Evolutionary conservation across 2,888 invertebrate genomes (phyloP), one percentile per base, ranked within the genome.

Genomic region (Megamerina dolium): DNA sequence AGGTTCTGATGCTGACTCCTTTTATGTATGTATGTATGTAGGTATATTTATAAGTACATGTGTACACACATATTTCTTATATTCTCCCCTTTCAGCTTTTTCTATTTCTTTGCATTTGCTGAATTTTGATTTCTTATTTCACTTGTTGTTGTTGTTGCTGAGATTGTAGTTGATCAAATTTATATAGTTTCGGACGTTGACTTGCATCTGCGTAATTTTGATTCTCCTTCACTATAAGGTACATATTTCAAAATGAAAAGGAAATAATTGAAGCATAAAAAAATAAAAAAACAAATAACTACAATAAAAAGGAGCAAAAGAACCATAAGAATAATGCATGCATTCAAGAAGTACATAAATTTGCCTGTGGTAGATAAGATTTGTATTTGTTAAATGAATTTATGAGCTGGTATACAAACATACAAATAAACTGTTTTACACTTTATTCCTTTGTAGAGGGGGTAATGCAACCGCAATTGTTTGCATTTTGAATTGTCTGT

Each of bases 131-230:
- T 23, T 23, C 23, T 23, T n/a, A n/a, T n/a, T 10, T 23, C 8
- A 10, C 6, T 23, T 23, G 10, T 23, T 10, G 23, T 6, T 23
- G 23, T 23, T 6, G 10, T 6, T 23, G 8, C 8, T 23, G 23
- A 6, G 8, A 23, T 8, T 23, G 23, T 10, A 23, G 23, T 23
- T 43, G 36, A 31, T 36, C 23, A 43, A 39, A 39, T 30, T 43
- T 48, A 44, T 48, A 33, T 30, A 32, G 30, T 41, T 48, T 62
- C 63, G 63, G 63, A 61, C 64, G 59, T 64, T 64, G 63, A 63
- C 64, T 59, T 58, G 62, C 64, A 64, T 64, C 64, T 64, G 64
- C 64, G 55, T 23, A 23, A 6, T 23, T 23, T n/a, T n/a, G n/a
- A n/a, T n/a, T n/a, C n/a, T n/a, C n/a, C n/a, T n/a, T n/a, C n/a